Conservation (phyloP, 2,797 vertebrate species). For the Agapornis canus region DNA sequence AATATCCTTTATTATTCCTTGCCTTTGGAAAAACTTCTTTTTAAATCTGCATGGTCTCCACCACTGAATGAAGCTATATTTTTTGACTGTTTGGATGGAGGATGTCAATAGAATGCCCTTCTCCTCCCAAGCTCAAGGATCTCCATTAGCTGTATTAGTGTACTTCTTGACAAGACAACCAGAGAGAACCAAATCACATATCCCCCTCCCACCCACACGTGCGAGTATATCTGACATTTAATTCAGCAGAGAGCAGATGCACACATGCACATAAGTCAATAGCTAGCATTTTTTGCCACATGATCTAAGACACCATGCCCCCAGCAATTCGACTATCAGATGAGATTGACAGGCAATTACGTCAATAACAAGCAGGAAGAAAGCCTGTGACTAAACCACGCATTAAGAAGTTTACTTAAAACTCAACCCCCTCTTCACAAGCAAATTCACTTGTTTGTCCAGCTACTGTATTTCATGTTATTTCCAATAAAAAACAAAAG, state of each 20-base stretch:
- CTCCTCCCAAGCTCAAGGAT: neutral
- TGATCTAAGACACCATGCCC: constrained; percentile 46
- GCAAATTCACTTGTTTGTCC: neutral
- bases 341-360: constrained; percentile 60
- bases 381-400: constrained; percentile 12
- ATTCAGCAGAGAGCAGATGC: constrained; percentile 34
- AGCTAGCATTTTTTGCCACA: constrained; percentile 47
- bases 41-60: neutral
- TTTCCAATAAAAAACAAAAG: neutral
- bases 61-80: neutral
- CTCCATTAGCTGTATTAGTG: constrained; percentile 41
- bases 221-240: constrained; percentile 58
- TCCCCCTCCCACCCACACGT: constrained; percentile 20
- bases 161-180: constrained; percentile 19
- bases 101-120: constrained; percentile 11
- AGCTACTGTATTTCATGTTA: neutral
- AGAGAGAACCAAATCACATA: constrained; percentile 41
- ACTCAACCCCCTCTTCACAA: neutral
- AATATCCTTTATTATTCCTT: neutral
- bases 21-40: neutral
- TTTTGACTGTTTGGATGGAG: constrained; percentile 33
- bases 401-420: constrained; percentile 60
- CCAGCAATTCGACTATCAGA: constrained; percentile 64
- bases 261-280: constrained; percentile 43
- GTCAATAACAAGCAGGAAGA: constrained; percentile 53